Base-by-base conservation (phyloP, 2,113 vertebrate species). In the Tympanuchus pallidicinctus region DNA sequence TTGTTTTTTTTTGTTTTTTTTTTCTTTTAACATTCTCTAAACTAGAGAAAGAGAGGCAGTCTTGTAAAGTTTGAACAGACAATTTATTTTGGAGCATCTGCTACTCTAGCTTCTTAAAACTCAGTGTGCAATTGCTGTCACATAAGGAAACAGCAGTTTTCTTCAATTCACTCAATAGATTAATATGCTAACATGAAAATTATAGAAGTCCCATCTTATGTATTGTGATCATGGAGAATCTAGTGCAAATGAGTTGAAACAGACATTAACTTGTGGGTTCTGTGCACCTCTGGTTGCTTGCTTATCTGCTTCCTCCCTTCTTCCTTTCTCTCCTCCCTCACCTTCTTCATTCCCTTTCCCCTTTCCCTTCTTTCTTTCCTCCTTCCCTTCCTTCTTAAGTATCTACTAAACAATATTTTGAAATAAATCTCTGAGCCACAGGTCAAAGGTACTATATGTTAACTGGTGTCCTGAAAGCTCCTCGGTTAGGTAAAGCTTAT, bases 1-100 rank as follows among this genome's bases (percentile, higher is more conserved):
- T 38, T 38, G 38, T 50, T 24, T 70, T 40, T 56, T 8, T 38
- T 50, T 24, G 66, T 36, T 56, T 8, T 38, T 91, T 92, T 74
- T 32, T 75, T 66, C 82, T 92, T 92, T 69, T 30, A 5, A 61
- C 65, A 8, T 48, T 11, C 47, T 66, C 57, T 86, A 90, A 96
- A 85, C 6, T 43, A 72, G 48, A 86, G 36, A 48, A 89, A 66
- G 38, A 87, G 42, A 67, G 5, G 5, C 17, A 88, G 32, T 57
- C 70, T 78, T 78, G 24, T 36, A 57, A 34, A 66, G 27, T 63
- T 13, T 72, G 14, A 56, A 50, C 0, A 0, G 61, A 63, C 0
- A 0, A 69, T 28, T 2, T 40, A 63, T 87, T 95, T 89, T 79
- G 70, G 22, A 78, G 22, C 21, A 30, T 47, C 75, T 71, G 13